Percentiles rank a stretch among this genome's conserved stretches.
phyloP scores from a whole-genome alignment of 2,797 vertebrate species.

The Poecilia picta region DNA sequence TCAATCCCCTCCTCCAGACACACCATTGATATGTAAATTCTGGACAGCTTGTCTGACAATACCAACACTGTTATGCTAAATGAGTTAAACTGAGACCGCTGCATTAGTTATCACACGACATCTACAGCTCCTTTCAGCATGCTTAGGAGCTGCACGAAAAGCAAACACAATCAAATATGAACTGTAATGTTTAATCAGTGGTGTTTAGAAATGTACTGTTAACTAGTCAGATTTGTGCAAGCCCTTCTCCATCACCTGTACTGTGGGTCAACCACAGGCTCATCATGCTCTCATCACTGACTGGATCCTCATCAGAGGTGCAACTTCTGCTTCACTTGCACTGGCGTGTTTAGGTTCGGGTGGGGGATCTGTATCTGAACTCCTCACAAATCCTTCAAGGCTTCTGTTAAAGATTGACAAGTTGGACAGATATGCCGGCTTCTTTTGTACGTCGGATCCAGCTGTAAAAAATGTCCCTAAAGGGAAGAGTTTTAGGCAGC shows the following conservation, averaged over 20 bases:
- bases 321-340: slow-evolving; percentile 71
- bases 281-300: slow-evolving; percentile 64
- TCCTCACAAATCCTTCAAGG: slow-evolving; percentile 37
- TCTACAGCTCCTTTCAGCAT: not conserved
- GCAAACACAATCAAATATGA: slow-evolving; percentile 14
- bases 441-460: slow-evolving; percentile 39
- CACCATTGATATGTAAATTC: slow-evolving; percentile 68
- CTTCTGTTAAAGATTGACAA: slow-evolving; percentile 46
- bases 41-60: slow-evolving; percentile 65
- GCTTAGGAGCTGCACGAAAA: slow-evolving; percentile 11
- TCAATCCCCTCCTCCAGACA: slow-evolving; percentile 48
- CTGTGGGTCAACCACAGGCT: slow-evolving; percentile 70
- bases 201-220: not conserved
- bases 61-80: slow-evolving; percentile 58
- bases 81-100: slow-evolving; percentile 36
- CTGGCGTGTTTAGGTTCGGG: slow-evolving; percentile 71
- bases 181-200: slow-evolving; percentile 13
- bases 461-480: slow-evolving; percentile 14
- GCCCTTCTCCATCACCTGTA: slow-evolving; percentile 57
- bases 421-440: slow-evolving; percentile 34
- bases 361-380: slow-evolving; percentile 46
- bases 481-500: slow-evolving; percentile 30
- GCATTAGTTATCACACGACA: slow-evolving; percentile 16
- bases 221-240: slow-evolving; percentile 28
- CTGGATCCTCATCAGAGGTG: slow-evolving; percentile 68